Conservation (phyloP, 2,888 invertebrate genomes). For the Synergus japonicus region DNA sequence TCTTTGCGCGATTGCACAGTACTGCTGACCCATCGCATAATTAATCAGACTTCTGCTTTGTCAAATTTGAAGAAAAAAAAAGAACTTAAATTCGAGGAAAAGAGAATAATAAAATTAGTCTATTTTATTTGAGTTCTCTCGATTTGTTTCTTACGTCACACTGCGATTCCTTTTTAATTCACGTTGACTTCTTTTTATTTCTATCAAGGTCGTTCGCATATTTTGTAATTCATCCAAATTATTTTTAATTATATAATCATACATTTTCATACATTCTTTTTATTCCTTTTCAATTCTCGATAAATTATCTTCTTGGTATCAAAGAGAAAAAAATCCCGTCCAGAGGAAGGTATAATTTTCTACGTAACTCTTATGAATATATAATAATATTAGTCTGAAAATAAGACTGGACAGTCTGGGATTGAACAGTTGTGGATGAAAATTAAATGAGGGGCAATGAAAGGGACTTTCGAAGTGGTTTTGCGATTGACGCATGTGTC, state of each 20-base stretch:
- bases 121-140: background rate
- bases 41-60: conserved; percentile 11
- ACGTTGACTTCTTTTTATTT: no score
- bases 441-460: conserved; percentile 25
- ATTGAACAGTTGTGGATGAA: conserved; percentile 27
- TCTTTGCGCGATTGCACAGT: conserved; percentile 20
- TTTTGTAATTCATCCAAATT: no score
- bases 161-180: no score
- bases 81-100: background rate
- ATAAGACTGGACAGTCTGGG: conserved; percentile 2
- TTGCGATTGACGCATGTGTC: conserved; percentile 20
- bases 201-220: no score
- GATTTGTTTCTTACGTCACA: no score
- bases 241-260: no score
- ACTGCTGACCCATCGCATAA: conserved; percentile 28
- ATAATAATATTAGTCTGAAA: background rate
- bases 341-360: background rate
- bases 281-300: no score
- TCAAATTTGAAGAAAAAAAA: background rate
- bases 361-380: background rate
- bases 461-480: conserved; percentile 6
- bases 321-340: no score
- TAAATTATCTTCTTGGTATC: no score
- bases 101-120: background rate
- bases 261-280: no score